These are phyloP conservation scores for Etheostoma spectabile DNA, from an alignment of 2,113 vertebrate genomes.

Conservation along the genomic window DNA sequence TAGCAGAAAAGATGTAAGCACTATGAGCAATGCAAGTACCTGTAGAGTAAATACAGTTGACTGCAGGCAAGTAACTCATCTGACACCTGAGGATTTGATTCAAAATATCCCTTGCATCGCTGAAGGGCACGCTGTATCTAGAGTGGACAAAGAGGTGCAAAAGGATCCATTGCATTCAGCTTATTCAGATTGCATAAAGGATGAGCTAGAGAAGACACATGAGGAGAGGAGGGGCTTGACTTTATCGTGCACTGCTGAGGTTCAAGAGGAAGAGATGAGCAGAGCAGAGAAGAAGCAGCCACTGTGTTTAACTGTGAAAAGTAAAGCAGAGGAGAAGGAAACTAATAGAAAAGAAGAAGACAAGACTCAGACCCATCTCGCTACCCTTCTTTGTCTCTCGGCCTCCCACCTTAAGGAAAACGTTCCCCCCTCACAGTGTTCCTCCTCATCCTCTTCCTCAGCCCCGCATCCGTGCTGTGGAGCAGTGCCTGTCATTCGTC, in stretches of 20 bases:
- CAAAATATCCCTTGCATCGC: background rate
- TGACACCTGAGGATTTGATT: conserved; percentile 2
- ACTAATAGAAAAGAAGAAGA: background rate
- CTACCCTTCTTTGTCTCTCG: background rate
- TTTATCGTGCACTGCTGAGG: background rate
- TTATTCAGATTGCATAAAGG: conserved; percentile 16
- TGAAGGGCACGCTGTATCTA: background rate
- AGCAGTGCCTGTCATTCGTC: conserved; percentile 80
- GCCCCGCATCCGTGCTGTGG: conserved; percentile 42
- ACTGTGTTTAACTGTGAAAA: background rate
- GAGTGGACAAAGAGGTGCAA: conserved; percentile 13
- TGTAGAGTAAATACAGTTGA: background rate
- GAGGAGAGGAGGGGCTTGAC: conserved; percentile 4
- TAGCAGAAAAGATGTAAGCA: background rate
- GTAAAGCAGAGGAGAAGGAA: conserved; percentile 2
- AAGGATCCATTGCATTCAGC: conserved; percentile 17
- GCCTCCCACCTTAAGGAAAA: background rate
- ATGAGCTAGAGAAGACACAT: background rate
- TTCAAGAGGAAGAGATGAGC: background rate
- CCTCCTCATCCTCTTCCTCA: conserved; percentile 27
- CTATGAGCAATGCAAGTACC: conserved; percentile 1
- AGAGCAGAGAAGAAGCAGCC: background rate
- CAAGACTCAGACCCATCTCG: background rate
- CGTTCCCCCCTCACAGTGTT: background rate
- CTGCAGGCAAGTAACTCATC: conserved; percentile 7